Conservation (phyloP, 2,113 vertebrate species). For the Chaenogobius annularis region DNA sequence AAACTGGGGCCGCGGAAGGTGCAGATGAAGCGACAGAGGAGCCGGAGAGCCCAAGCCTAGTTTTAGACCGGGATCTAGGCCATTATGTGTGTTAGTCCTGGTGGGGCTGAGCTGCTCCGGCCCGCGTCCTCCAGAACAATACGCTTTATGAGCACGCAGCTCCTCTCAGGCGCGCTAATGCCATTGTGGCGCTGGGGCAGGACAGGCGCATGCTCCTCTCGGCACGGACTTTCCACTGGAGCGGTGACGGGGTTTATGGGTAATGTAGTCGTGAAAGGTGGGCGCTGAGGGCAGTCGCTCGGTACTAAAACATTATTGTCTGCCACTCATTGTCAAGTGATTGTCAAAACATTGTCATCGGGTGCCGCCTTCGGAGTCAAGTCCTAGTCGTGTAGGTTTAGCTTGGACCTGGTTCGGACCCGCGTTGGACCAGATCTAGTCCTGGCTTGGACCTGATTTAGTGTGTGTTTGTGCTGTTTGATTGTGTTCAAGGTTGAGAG, state of each 20-base stretch:
- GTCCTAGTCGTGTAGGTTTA: no score
- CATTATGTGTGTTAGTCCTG: conserved; percentile 86
- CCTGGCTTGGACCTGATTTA: no score
- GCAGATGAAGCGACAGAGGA: conserved; percentile 51
- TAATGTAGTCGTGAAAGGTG: background rate
- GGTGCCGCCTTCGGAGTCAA: background rate
- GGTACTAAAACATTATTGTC: background rate
- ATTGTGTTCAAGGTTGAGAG: no score
- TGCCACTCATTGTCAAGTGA: background rate
- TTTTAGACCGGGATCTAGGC: conserved; percentile 82
- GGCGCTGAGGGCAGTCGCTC: background rate
- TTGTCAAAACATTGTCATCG: background rate
- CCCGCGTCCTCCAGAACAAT: conserved; percentile 78
- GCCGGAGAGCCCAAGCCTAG: conserved; percentile 70
- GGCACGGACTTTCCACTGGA: conserved; percentile 26
- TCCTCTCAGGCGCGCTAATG: conserved; percentile 47
- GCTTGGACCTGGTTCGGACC: no score
- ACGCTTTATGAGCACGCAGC: conserved; percentile 62
- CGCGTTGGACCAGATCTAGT: no score
- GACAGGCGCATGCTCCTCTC: conserved; percentile 41
- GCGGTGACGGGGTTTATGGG: background rate
- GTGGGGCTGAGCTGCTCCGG: conserved; percentile 77
- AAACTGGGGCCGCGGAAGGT: conserved; percentile 33
- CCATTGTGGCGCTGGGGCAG: conserved; percentile 37
- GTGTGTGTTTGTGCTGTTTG: no score